These are phyloP conservation scores for Scytalopus superciliaris DNA, from an alignment of 2,113 vertebrate genomes.

Conservation along the genomic window DNA sequence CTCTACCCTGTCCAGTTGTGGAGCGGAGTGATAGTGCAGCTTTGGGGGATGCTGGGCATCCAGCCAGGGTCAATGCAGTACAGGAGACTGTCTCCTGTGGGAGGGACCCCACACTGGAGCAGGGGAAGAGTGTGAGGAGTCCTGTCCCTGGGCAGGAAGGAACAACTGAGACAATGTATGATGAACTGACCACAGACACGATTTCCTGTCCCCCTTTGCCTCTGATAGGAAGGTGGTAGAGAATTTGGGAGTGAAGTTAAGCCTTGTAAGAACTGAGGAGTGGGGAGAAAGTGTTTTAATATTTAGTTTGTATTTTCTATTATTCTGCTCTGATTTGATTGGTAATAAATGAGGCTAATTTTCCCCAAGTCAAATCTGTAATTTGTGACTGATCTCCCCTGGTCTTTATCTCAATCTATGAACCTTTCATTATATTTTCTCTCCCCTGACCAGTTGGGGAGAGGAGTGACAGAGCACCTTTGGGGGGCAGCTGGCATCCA, in stretches of 20 bases:
- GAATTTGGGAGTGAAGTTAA: background rate
- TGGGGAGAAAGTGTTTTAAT: background rate
- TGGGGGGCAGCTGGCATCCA: fast-evolving
- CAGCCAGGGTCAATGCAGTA: background rate
- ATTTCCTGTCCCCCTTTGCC: background rate
- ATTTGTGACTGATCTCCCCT: background rate
- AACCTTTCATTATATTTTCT: background rate
- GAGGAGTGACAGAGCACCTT: background rate
- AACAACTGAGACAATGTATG: background rate
- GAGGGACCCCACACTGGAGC: background rate
- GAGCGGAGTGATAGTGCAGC: background rate
- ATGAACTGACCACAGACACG: background rate
- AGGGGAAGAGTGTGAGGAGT: background rate
- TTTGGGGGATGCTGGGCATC: background rate
- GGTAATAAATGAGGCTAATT: background rate
- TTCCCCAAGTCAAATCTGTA: background rate
- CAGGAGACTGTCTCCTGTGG: background rate
- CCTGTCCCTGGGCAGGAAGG: background rate
- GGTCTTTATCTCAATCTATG: background rate
- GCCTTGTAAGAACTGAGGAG: background rate
- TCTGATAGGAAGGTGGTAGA: background rate
- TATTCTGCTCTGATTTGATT: background rate
- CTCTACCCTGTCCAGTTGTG: background rate
- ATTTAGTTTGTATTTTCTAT: background rate
- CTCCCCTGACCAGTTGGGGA: background rate